phyloP scores from a whole-genome alignment of 2,113 vertebrate genomes.

The Hoplias malabaricus region DNA sequence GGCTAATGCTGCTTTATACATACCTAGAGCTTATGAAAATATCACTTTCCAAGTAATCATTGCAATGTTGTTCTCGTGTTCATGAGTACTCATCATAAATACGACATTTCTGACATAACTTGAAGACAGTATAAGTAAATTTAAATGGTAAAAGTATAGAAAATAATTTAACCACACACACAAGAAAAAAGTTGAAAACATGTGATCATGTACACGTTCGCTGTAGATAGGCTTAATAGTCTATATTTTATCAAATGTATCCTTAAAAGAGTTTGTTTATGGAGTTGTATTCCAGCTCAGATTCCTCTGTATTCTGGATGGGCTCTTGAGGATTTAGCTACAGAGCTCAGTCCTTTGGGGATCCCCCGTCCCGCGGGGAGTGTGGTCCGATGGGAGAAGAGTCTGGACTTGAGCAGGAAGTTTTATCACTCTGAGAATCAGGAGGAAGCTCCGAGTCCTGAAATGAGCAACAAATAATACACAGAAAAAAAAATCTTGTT shows the following conservation, averaged over 20 bases:
- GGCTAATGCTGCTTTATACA: no score
- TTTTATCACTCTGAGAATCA: background rate
- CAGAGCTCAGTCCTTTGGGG: background rate
- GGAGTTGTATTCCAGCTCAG: background rate
- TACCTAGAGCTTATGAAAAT: no score
- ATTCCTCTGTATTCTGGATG: background rate
- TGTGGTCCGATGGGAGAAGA: background rate
- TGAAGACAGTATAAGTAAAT: no score
- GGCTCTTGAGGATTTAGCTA: background rate
- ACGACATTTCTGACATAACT: no score
- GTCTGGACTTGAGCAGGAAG: background rate
- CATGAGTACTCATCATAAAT: no score
- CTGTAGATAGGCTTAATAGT: background rate
- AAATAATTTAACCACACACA: background rate
- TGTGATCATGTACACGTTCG: background rate
- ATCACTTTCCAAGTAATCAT: no score
- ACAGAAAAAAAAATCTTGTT: conserved; percentile 15
- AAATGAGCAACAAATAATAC: no score
- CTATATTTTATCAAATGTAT: background rate
- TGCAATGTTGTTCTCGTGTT: no score
- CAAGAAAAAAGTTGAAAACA: background rate
- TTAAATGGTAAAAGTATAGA: no score
- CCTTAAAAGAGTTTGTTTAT: background rate
- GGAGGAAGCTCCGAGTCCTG: conserved; percentile 17
- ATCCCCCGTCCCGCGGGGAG: conserved; percentile 4